These are phyloP conservation scores for Radopholus similis DNA, from an alignment of 1,140 invertebrate genomes.

Conservation along the genomic window DNA sequence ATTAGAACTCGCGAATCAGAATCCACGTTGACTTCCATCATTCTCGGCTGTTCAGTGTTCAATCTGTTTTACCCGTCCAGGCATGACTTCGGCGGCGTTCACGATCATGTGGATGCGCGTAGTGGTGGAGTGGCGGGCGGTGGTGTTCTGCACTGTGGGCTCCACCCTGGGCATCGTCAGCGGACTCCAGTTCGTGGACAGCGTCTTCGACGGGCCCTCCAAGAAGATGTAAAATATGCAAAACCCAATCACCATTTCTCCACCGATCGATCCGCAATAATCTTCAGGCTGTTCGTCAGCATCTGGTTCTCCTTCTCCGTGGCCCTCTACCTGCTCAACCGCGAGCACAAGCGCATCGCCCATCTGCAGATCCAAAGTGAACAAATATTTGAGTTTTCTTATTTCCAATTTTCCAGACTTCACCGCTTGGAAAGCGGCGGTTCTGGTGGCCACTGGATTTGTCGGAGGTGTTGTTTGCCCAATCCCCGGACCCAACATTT, in stretches of 20 bases:
- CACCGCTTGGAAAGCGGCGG: conserved; percentile 35
- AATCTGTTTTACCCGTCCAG: conserved; percentile 1
- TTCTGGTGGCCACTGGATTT: conserved; percentile 48
- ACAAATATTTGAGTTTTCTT: no score
- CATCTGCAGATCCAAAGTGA: no score
- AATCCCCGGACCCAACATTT: not conserved
- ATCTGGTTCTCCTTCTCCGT: conserved; percentile 57
- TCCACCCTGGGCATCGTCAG: not conserved
- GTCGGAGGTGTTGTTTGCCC: conserved; percentile 38
- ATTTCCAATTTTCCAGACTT: conserved; percentile 40
- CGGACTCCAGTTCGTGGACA: not conserved
- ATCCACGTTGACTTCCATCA: no score
- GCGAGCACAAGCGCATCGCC: conserved; percentile 45
- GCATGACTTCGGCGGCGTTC: conserved; percentile 49
- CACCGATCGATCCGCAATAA: no score
- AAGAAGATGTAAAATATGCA: conserved; percentile 13
- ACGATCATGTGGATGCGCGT: conserved; percentile 45
- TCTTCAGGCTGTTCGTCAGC: conserved; percentile 55
- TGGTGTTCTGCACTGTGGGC: not conserved
- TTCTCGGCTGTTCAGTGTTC: not conserved
- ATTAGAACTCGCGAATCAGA: not conserved
- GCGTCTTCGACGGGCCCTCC: not conserved
- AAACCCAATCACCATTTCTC: no score
- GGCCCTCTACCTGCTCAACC: conserved; percentile 48
- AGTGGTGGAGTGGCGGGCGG: conserved; percentile 40